Evolutionary conservation across 2,888 invertebrate genomes (phyloP).

Genomic region (Catocala fraxini): DNA sequence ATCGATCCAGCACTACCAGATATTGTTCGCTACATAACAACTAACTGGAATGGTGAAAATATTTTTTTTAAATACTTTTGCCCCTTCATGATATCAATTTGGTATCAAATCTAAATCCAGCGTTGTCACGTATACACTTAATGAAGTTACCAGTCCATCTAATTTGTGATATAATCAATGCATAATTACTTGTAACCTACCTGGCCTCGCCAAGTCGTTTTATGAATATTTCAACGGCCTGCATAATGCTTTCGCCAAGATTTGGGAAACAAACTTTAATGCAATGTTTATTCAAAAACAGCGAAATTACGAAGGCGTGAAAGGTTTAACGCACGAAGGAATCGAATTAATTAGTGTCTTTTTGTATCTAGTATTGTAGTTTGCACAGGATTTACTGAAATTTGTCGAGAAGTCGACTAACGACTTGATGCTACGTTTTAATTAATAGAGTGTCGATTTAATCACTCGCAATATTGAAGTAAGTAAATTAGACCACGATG

Average conservation of each 20-base stretch:
- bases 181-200: slow-evolving; percentile 42
- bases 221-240: slow-evolving; percentile 50
- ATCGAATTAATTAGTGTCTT: not conserved
- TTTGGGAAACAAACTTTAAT: slow-evolving; percentile 46
- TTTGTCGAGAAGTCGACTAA: too few relatives aligned
- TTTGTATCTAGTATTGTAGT: not conserved
- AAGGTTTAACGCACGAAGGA: not conserved
- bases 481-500: too few relatives aligned
- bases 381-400: too few relatives aligned
- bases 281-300: slow-evolving; percentile 33
- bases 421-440: too few relatives aligned
- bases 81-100: too few relatives aligned
- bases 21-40: too few relatives aligned
- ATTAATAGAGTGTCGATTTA: too few relatives aligned
- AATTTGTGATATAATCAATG: slow-evolving; percentile 42
- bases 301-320: not conserved
- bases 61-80: too few relatives aligned
- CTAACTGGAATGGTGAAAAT: too few relatives aligned
- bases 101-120: not conserved
- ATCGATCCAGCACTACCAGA: too few relatives aligned
- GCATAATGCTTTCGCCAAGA: slow-evolving; percentile 44
- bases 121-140: slow-evolving; percentile 15
- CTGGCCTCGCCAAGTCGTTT: slow-evolving; percentile 33
- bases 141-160: slow-evolving; percentile 14
- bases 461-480: too few relatives aligned